phyloP scores from a whole-genome alignment of 2,113 vertebrate genomes.

The Leucoraja erinaceus region DNA sequence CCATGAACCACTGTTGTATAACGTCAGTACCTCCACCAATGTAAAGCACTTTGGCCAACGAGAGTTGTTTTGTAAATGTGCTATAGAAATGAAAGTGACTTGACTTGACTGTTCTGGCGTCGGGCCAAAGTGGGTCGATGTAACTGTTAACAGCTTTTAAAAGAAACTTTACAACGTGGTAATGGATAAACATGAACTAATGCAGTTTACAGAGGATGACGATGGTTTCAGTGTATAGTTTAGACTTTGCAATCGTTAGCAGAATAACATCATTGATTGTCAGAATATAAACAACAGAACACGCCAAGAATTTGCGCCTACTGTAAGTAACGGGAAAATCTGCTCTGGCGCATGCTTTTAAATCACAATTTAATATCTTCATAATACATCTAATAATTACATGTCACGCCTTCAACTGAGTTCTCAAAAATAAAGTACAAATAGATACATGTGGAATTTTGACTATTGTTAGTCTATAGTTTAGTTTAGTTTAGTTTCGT shows the following conservation, averaged over 20 bases:
- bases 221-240: not conserved
- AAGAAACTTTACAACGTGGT: not conserved
- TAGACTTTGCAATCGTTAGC: not conserved
- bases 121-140: not conserved
- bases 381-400: not conserved
- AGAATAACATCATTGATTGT: not conserved
- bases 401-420: not conserved
- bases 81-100: no score
- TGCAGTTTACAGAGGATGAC: not conserved
- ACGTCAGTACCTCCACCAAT: no score
- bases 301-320: not conserved
- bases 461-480: no score
- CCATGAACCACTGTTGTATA: no score
- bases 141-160: not conserved
- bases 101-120: not conserved
- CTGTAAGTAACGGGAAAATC: not conserved
- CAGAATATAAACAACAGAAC: not conserved
- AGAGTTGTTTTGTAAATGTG: no score
- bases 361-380: not conserved
- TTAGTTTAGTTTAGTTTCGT: no score
- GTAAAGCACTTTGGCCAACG: no score
- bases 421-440: not conserved
- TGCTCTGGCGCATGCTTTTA: not conserved
- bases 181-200: not conserved
- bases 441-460: not conserved